phyloP scores from a whole-genome alignment of 2,888 invertebrate genomes.

The Catonia carolina region DNA sequence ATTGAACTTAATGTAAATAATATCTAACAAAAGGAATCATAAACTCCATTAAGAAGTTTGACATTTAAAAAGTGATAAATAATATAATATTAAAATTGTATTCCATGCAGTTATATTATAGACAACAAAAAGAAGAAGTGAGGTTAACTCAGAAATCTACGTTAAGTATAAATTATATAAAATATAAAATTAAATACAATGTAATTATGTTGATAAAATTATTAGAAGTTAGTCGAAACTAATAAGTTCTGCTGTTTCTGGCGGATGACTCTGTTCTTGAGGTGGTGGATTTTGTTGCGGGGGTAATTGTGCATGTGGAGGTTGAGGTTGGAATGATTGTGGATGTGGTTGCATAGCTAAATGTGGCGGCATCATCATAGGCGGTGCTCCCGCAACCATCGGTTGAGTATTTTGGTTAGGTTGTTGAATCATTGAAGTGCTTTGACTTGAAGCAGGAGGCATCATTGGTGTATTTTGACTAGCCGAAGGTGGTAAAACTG shows the following conservation, averaged over 20 bases:
- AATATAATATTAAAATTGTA: no score
- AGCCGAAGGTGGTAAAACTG: not conserved
- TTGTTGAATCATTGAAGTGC: no score
- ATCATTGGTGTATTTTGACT: not conserved
- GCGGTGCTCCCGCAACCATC: conserved; percentile 17
- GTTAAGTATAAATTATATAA: no score
- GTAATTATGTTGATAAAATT: no score
- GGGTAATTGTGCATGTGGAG: not conserved
- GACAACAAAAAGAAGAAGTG: no score
- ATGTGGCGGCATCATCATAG: conserved; percentile 9
- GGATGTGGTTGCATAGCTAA: not conserved
- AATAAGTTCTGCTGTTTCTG: conserved; percentile 69
- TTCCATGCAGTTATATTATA: no score
- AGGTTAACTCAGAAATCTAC: no score
- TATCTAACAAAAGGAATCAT: no score
- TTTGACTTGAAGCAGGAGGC: not conserved
- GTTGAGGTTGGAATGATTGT: conserved; percentile 6
- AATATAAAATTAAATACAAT: no score
- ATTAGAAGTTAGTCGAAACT: conserved; percentile 79
- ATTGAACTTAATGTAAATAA: no score
- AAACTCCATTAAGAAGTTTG: no score
- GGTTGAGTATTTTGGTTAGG: not conserved
- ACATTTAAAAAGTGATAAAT: no score
- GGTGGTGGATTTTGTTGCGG: conserved; percentile 6
- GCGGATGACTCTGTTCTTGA: conserved; percentile 38